Evolutionary conservation across 2,797 vertebrate genomes (phyloP).

Genomic region (Neosilurus hyrtlii): DNA sequence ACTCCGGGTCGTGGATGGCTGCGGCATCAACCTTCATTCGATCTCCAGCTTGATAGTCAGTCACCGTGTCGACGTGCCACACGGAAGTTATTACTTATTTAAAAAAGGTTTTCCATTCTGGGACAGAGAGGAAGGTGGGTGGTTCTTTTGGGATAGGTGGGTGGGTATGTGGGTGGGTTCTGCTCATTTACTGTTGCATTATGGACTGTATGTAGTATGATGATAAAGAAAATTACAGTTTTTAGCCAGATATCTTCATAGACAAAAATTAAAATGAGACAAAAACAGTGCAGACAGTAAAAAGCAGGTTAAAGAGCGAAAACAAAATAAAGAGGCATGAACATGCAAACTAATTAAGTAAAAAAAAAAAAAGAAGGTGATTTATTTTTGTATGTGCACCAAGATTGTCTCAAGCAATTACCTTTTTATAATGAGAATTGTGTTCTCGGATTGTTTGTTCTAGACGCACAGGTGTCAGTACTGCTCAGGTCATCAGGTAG

Average conservation of each 20-base stretch:
- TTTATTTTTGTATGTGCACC: background rate
- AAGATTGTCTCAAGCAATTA: background rate
- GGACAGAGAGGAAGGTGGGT: background rate
- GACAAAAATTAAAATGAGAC: background rate
- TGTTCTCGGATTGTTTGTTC: background rate
- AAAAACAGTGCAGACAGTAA: background rate
- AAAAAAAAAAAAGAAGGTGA: background rate
- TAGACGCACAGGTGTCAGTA: background rate
- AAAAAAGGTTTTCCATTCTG: background rate
- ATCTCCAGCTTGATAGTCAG: no score
- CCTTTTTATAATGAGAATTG: background rate
- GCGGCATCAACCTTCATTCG: no score
- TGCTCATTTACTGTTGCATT: background rate
- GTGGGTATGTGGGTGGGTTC: background rate
- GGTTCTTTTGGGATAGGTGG: background rate
- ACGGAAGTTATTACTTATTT: background rate
- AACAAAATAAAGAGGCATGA: background rate
- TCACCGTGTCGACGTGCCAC: no score
- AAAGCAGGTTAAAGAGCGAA: background rate
- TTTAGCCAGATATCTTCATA: background rate
- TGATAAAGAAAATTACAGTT: background rate
- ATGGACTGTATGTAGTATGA: background rate
- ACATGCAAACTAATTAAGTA: background rate
- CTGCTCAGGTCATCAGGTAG: background rate
- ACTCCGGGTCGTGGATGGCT: no score